Evolutionary conservation across 2,113 vertebrate species (phyloP).

Genomic region (Irena cyanogastra): DNA sequence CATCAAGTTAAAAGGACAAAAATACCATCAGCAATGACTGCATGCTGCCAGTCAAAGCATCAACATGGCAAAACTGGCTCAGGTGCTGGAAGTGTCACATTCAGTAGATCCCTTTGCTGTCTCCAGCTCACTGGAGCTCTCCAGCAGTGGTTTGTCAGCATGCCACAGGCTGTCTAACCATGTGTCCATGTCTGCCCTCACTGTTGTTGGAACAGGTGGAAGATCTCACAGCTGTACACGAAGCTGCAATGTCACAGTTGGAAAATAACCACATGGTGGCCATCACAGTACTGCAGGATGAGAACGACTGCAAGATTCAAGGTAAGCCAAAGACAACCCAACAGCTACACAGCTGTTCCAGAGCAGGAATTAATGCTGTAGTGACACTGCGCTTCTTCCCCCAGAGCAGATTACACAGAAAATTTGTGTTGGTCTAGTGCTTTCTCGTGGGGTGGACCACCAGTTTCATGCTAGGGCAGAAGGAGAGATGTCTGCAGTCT

Average conservation of each 20-base stretch:
- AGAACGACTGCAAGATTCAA: slow-evolving; percentile 84
- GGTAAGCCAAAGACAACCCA: slow-evolving; percentile 68
- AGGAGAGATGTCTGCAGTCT: neutral
- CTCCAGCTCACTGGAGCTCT: neutral
- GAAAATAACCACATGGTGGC: slow-evolving; percentile 79
- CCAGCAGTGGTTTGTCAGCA: neutral
- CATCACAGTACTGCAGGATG: slow-evolving; percentile 81
- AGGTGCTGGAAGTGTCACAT: neutral
- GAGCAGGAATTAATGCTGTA: neutral
- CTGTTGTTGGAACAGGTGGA: slow-evolving; percentile 77
- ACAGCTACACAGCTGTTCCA: neutral
- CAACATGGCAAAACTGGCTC: neutral
- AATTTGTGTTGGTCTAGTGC: neutral
- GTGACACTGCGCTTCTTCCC: neutral
- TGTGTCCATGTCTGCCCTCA: neutral
- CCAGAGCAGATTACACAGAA: neutral
- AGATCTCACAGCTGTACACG: slow-evolving; percentile 81
- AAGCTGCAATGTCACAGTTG: slow-evolving; percentile 78
- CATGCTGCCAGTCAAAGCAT: accelerated
- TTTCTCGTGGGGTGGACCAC: accelerated
- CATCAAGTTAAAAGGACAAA: neutral
- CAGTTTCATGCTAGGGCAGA: neutral
- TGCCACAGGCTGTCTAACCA: neutral
- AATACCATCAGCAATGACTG: neutral
- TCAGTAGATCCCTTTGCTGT: neutral